Conservation (phyloP, 2,113 vertebrate genomes). For the Silurus asotus region DNA sequence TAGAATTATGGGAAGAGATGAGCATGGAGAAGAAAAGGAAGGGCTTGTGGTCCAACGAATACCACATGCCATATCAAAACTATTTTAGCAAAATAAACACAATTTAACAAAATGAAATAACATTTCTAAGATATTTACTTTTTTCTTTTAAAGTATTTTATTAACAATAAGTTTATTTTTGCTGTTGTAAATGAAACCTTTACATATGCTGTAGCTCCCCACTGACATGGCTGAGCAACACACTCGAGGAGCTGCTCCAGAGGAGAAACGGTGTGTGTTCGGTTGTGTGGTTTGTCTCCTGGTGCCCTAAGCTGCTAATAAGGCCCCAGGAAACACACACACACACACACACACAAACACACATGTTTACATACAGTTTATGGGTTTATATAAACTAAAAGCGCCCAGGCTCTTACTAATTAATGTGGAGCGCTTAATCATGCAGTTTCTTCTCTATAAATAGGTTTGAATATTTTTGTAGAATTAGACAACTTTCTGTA, state of each 20-base stretch:
- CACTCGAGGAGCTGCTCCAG: neutral
- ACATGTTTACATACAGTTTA: neutral
- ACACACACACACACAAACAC: neutral
- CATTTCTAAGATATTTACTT: too few species aligned
- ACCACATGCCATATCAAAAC: too few species aligned
- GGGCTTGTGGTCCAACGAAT: too few species aligned
- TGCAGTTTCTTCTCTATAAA: constrained; percentile 17
- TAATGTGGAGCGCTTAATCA: constrained; percentile 13
- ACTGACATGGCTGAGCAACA: neutral
- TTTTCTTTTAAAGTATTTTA: neutral
- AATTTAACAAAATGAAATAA: too few species aligned
- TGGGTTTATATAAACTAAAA: neutral
- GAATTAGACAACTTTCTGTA: neutral
- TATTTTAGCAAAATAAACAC: too few species aligned
- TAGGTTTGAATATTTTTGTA: neutral
- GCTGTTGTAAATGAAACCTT: neutral
- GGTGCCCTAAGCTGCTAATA: neutral
- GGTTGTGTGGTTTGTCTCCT: neutral
- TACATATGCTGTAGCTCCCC: neutral
- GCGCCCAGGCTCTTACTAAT: constrained; percentile 25
- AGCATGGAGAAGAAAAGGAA: too few species aligned
- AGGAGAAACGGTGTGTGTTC: neutral
- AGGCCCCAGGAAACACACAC: neutral
- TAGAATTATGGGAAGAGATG: too few species aligned
- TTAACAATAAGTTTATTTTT: neutral